Evolutionary conservation across 2,113 vertebrate genomes (phyloP).

Genomic region (Oryzias celebensis): DNA sequence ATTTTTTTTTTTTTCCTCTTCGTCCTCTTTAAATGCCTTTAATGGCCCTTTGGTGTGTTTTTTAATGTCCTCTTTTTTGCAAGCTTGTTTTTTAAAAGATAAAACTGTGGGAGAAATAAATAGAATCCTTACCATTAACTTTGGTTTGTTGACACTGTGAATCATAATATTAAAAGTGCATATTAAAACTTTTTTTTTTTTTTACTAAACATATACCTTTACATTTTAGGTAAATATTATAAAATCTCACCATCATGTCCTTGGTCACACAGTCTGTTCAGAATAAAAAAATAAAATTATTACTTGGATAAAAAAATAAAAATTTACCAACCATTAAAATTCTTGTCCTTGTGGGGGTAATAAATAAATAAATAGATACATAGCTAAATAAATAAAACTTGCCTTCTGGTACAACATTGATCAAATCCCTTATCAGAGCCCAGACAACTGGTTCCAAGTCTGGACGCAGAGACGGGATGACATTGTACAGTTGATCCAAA

Average conservation of each 20-base stretch:
- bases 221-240: not conserved
- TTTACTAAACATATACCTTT: too few species aligned
- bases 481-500: slow-evolving; percentile 43
- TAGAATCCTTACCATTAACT: slow-evolving; percentile 57
- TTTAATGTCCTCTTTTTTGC: too few species aligned
- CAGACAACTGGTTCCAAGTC: slow-evolving; percentile 42
- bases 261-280: slow-evolving; percentile 57
- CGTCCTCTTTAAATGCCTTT: too few species aligned
- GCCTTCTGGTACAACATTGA: slow-evolving; percentile 52
- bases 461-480: slow-evolving; percentile 16
- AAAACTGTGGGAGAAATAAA: not conserved
- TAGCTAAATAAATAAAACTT: slow-evolving; percentile 5
- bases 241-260: slow-evolving; percentile 50
- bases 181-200: too few species aligned
- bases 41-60: too few species aligned
- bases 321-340: not conserved
- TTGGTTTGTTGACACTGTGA: slow-evolving; percentile 60
- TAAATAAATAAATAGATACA: too few species aligned
- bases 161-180: not conserved
- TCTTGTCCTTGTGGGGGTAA: too few species aligned
- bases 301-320: not conserved
- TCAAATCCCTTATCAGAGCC: slow-evolving; percentile 39
- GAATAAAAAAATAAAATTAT: not conserved
- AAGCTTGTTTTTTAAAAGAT: not conserved
- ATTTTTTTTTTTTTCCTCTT: too few species aligned